Evolutionary conservation across 1,140 invertebrate genomes (phyloP).

Genomic region (Brachionus manjavacas): DNA sequence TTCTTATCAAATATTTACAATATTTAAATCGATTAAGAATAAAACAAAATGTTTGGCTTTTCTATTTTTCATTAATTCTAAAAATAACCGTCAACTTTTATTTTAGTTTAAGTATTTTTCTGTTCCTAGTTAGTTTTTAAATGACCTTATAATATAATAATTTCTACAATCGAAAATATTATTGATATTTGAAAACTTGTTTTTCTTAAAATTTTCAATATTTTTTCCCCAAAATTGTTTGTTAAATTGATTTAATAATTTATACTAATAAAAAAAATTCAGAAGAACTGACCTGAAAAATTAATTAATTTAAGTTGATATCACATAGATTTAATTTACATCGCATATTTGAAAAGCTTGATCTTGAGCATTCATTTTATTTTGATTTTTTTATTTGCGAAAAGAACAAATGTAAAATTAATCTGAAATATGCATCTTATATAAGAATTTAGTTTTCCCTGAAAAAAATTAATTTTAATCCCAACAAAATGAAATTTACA

Average conservation of each 20-base stretch:
- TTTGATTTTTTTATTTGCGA: not conserved
- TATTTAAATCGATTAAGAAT: too few species aligned
- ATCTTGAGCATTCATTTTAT: not conserved
- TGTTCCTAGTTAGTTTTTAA: too few species aligned
- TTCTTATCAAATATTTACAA: too few species aligned
- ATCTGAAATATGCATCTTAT: not conserved
- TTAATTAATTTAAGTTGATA: not conserved
- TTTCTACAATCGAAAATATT: too few species aligned
- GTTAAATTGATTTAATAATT: not conserved
- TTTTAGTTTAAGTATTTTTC: too few species aligned
- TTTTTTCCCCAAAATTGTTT: too few species aligned
- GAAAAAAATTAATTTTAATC: not conserved
- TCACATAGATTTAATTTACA: not conserved
- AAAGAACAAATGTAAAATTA: conserved; percentile 26
- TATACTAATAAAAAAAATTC: not conserved
- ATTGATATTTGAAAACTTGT: too few species aligned
- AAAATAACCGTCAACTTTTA: too few species aligned
- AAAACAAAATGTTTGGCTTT: too few species aligned
- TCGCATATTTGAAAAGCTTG: not conserved
- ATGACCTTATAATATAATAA: too few species aligned
- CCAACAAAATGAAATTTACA: conserved; percentile 4
- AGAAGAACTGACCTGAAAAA: not conserved
- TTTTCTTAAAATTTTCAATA: too few species aligned
- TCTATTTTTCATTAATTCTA: too few species aligned
- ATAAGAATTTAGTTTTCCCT: not conserved